Evolutionary conservation across 2,113 vertebrate species (phyloP), one percentile per base, ranked within the genome.

Genomic region (Tupaia tana): DNA sequence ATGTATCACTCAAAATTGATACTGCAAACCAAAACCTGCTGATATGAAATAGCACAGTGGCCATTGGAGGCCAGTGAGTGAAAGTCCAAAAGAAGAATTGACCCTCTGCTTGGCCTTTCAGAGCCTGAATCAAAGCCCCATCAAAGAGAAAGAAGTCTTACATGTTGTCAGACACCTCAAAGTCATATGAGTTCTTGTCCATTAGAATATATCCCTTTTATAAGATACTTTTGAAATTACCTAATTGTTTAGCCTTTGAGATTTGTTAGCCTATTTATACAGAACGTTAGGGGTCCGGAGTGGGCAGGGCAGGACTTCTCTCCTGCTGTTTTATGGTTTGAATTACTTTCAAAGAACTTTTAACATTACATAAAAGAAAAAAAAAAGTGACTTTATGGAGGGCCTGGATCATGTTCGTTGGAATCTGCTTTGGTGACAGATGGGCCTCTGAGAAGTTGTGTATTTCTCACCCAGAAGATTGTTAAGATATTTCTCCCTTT

Each of bases 301-400:
- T 34, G 54, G 9, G 56, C 25, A 8, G 31, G 63, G 31, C 3
- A 59, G 10, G 27, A 3, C 2, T 64, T 80, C n/a, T 73, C 6
- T 61, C 8, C 14, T 82, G 5, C 27, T 83, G 2, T 61, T 75
- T 1, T 58, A 20, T 78, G 61, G 20, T 75, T 79, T 92, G 18
- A 54, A 24, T 94, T 61, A 29, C 79, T 95, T 91, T 71, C 43
- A 59, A 82, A 70, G 34, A 92, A 81, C 4, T 69, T 87, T 34
- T 61, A 66, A 73, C 8, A 6, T 91, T 86, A 61, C 34, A 59
- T 82, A 54, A 71, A 84, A 84, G 31, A 20, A 43, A 20, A 67
- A 89, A 54, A 52, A 59, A 11, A 54, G 29, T 92, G 56, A 74
- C 9, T 34, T 67, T 22, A 2, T 58, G 70, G 19, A 29, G 20